Conservation (phyloP, 1,140 invertebrate species). For the Tetramorium simillimum region DNA sequence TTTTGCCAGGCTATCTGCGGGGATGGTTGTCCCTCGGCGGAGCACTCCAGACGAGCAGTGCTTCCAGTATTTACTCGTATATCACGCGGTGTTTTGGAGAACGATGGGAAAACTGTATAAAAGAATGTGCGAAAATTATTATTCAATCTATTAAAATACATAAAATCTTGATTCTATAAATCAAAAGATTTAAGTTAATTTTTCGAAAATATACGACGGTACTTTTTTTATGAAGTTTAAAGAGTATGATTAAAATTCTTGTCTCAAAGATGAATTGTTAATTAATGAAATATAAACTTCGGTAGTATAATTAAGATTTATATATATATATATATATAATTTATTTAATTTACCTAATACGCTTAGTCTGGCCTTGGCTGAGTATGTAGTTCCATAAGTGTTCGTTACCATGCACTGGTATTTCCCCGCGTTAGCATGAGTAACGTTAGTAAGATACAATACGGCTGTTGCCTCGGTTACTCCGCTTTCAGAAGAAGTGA, state of each 20-base stretch:
- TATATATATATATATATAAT: background rate
- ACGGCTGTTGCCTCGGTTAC: constrained; percentile 88
- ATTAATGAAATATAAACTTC: background rate
- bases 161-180: no score
- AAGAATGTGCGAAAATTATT: background rate
- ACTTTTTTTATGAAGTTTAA: no score
- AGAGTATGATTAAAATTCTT: no score
- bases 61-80: constrained; percentile 93
- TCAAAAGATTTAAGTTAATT: no score
- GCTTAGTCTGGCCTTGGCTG: constrained; percentile 93
- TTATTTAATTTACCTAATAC: constrained; percentile 89
- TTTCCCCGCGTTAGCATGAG: constrained; percentile 91
- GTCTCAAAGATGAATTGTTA: background rate
- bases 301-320: background rate
- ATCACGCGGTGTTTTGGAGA: constrained; percentile 94
- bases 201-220: no score
- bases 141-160: no score
- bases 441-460: constrained; percentile 90
- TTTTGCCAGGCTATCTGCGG: constrained; percentile 97
- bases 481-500: constrained; percentile 82
- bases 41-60: constrained; percentile 96
- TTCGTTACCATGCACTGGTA: constrained; percentile 98
- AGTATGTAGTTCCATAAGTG: constrained; percentile 95
- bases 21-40: constrained; percentile 94
- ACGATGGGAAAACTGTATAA: constrained; percentile 92